Evolutionary conservation across 2,888 invertebrate species (phyloP), one percentile per base, ranked within the genome.

Genomic region (Neocrepidodera transversa): DNA sequence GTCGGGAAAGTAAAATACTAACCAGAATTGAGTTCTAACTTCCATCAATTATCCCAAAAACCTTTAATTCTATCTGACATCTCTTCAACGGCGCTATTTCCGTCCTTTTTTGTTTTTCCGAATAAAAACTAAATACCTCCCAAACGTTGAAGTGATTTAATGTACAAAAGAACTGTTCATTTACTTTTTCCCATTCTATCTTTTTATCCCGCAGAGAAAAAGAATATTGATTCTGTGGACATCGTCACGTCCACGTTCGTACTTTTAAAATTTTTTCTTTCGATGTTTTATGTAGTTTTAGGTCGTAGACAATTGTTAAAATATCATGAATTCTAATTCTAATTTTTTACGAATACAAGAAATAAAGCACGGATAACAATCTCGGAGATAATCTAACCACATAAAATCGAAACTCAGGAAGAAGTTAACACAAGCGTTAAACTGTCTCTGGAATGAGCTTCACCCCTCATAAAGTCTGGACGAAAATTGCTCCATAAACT

Each of bases 391-490:
- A 45, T 53, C 52, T 40, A 11, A 57, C 45, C 49, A 43, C 57
- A 53, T 43, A 35, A 49, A 57, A 57, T 57, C 14, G 6, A 23
- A 56, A 53, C 57, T 58, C 11, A 32, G 14, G 42, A 43, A 17
- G 16, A 61, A 36, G 51, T 61, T 52, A 53, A 49, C 57, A 18
- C 40, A 10, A 48, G 32, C 56, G 54, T 58, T 51, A 17, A 43
- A 63, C 17, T 51, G 56, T 50, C 47, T 40, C 10, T 10, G 51
- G 32, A 48, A 16, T 50, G 30, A 13, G 50, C 56, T 62, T 60
- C 57, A 60, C 57, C 62, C 54, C 51, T 59, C 64, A 57, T 64
- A 62, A 64, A 62, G 40, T 43, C 38, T 8, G 45, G 36, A 36
- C 51, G 53, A 62, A 52, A 56, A 63, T 54, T 57, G 45, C 50